A percentile compares a stretch with the other conserved stretches of the same genome.
These are phyloP conservation scores for Stigmatopora argus DNA, from an alignment of 2,113 vertebrate species.

Conservation along the genomic window DNA sequence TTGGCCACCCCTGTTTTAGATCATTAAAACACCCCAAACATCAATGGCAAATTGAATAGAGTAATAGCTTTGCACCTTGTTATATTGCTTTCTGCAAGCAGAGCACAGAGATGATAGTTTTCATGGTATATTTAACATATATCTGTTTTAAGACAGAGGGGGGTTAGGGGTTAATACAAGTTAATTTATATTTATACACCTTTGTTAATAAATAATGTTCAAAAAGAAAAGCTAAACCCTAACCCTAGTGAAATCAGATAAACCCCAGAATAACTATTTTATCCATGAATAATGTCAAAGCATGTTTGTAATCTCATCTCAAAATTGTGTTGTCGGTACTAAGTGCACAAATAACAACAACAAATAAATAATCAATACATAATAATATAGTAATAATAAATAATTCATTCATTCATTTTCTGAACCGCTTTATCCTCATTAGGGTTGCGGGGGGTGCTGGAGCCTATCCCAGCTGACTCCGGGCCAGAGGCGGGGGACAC, in stretches of 20 bases:
- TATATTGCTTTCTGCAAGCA: conserved; percentile 32
- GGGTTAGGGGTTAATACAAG: background rate
- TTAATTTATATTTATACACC: conserved; percentile 9
- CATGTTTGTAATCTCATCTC: no score
- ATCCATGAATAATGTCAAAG: background rate
- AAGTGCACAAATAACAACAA: no score
- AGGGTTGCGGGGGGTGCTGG: no score
- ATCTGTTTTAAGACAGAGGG: conserved; percentile 24
- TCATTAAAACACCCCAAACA: conserved; percentile 14
- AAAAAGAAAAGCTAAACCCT: background rate
- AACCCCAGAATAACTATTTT: background rate
- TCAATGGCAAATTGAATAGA: conserved; percentile 17
- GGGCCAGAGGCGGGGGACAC: no score
- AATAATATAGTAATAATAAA: no score
- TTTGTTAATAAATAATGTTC: background rate
- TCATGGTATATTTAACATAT: background rate
- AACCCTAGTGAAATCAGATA: no score
- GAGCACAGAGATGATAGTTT: conserved; percentile 9
- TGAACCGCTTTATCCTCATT: no score
- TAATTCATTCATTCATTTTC: no score
- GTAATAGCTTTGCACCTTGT: conserved; percentile 27
- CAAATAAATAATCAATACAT: no score
- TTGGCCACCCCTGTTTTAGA: background rate
- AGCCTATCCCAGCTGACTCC: no score
- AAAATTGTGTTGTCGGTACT: background rate